phyloP scores from a whole-genome alignment of 2,888 invertebrate species.

The Pseudococcus longispinus region DNA sequence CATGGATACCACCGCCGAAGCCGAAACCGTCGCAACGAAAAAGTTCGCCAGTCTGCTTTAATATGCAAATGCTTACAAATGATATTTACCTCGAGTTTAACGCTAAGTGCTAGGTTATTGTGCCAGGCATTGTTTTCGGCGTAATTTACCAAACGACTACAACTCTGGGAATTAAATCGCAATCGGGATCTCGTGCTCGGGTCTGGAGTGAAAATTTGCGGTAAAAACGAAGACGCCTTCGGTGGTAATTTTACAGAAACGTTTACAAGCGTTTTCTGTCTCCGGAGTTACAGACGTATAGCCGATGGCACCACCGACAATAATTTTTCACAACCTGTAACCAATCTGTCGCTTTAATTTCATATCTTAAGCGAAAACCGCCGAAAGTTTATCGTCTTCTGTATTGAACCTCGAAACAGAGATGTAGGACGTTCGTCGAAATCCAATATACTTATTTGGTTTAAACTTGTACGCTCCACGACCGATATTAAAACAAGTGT shows the following conservation, averaged over 20 bases:
- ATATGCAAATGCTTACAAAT: constrained; percentile 24
- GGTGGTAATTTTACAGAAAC: not conserved
- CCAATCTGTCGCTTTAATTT: constrained; percentile 19
- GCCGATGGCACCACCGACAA: not conserved
- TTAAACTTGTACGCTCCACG: not conserved
- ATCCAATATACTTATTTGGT: not conserved
- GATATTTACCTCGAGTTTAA: constrained; percentile 28
- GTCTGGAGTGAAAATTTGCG: constrained; percentile 1
- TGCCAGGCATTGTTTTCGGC: constrained; percentile 14
- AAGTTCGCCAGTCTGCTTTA: not conserved
- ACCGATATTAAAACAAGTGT: not conserved
- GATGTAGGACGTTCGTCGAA: not conserved
- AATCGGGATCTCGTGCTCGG: not conserved
- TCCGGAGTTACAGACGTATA: not conserved
- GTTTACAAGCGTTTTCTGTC: not conserved
- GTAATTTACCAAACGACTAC: constrained; percentile 18
- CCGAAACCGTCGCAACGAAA: not conserved
- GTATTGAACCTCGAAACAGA: not conserved
- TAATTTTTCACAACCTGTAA: constrained; percentile 1
- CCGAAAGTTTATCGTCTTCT: not conserved
- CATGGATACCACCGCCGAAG: not conserved
- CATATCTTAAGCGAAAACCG: not conserved
- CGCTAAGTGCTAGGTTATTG: constrained; percentile 18
- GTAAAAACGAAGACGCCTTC: not conserved
- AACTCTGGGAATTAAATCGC: constrained; percentile 4